Evolutionary conservation across 2,113 vertebrate species (phyloP).

Genomic region (Pleuronectes platessa): DNA sequence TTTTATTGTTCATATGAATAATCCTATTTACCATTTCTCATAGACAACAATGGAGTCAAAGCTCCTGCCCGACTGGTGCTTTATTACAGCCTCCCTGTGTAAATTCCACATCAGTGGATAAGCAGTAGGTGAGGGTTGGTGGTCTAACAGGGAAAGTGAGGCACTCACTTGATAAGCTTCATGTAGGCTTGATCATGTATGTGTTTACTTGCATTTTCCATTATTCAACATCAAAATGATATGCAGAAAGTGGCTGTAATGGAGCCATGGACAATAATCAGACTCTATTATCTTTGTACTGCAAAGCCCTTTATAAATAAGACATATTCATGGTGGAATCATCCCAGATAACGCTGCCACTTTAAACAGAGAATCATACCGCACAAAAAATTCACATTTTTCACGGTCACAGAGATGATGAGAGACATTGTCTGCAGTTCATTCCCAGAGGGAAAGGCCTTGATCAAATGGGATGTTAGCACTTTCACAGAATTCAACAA

Average conservation of each 20-base stretch:
- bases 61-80: conserved; percentile 6
- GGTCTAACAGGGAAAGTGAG: too few relatives aligned
- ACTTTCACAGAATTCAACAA: conserved; percentile 53
- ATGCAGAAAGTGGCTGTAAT: conserved; percentile 5
- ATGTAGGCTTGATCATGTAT: conserved; percentile 30
- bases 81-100: conserved; percentile 15
- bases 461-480: conserved; percentile 48
- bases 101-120: conserved; percentile 7
- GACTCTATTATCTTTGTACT: conserved; percentile 40
- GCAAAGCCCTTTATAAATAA: conserved; percentile 37
- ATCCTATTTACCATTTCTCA: not conserved
- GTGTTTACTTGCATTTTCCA: conserved; percentile 20
- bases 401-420: conserved; percentile 35
- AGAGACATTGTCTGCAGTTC: conserved; percentile 33
- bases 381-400: conserved; percentile 18
- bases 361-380: not conserved
- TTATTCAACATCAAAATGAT: conserved; percentile 11
- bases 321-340: conserved; percentile 39
- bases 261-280: conserved; percentile 52
- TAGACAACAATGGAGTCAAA: conserved; percentile 3
- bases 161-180: too few relatives aligned
- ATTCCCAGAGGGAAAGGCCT: conserved; percentile 42
- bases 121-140: not conserved
- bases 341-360: conserved; percentile 2
- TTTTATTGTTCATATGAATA: conserved; percentile 43